These are phyloP conservation scores for Idris sp. DNA, from an alignment of 1,140 invertebrate species.

Conservation along the genomic window DNA sequence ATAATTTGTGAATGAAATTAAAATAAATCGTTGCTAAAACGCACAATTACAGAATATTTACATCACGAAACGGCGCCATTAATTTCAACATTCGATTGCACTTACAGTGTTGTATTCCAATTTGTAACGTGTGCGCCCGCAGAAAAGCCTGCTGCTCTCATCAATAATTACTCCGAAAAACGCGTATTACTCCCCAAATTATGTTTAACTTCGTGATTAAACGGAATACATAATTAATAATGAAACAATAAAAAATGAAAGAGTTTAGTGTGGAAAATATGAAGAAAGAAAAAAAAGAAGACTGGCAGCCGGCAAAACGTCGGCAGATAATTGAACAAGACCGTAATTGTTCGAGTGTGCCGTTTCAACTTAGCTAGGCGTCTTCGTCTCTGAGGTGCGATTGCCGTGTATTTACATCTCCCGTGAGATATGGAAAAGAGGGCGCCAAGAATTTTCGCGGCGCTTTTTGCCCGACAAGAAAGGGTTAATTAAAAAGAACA, in stretches of 20 bases:
- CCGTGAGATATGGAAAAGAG: conserved; percentile 68
- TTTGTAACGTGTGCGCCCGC: conserved; percentile 32
- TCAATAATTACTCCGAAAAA: conserved; percentile 56
- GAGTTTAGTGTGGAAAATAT: conserved; percentile 10
- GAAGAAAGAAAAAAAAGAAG: conserved; percentile 5
- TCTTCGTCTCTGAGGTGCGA: conserved; percentile 76
- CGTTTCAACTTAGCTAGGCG: conserved; percentile 53
- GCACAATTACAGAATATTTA: conserved; percentile 39
- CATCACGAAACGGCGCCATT: conserved; percentile 25
- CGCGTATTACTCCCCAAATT: conserved; percentile 47
- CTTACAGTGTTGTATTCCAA: conserved; percentile 38
- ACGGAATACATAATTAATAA: conserved; percentile 60
- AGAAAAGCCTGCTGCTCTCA: conserved; percentile 19
- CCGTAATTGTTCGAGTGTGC: conserved; percentile 71
- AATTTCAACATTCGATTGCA: conserved; percentile 37
- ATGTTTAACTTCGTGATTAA: conserved; percentile 49
- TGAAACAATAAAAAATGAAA: conserved; percentile 40
- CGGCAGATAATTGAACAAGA: conserved; percentile 76
- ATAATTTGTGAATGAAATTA: conserved; percentile 33
- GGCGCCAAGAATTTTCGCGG: conserved; percentile 48
- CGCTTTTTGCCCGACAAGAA: conserved; percentile 74
- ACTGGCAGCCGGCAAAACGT: conserved; percentile 29
- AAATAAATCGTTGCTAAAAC: conserved; percentile 43
- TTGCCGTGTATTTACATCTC: conserved; percentile 77
- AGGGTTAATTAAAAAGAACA: conserved; percentile 80